Evolutionary conservation across 2,888 invertebrate genomes (phyloP).

Genomic region (Hecatera dysodea): DNA sequence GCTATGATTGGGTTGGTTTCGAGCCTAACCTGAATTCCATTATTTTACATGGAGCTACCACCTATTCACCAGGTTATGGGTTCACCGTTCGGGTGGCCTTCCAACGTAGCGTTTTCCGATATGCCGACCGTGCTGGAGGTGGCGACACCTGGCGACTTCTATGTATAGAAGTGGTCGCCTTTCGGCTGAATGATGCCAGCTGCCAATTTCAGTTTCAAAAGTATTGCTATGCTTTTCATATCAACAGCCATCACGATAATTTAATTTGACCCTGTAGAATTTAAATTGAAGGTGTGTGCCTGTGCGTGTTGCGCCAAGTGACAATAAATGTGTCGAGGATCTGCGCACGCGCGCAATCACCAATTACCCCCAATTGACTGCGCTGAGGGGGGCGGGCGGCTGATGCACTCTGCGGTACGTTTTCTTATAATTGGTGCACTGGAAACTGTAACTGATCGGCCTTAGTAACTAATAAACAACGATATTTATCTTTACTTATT

Average conservation of each 20-base stretch:
- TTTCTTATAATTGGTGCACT: slow-evolving; percentile 2
- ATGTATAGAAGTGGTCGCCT: too few species aligned
- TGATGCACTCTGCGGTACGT: slow-evolving; percentile 17
- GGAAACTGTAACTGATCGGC: background rate
- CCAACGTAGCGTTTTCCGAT: too few species aligned
- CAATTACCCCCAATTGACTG: slow-evolving; percentile 52
- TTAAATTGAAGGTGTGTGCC: background rate
- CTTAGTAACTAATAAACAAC: too few species aligned
- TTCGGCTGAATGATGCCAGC: too few species aligned
- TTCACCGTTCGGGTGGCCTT: too few species aligned
- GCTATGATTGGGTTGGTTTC: background rate
- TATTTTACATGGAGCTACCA: too few species aligned
- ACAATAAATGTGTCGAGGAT: slow-evolving; percentile 40
- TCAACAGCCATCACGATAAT: background rate
- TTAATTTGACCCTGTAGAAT: background rate
- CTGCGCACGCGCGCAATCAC: slow-evolving; percentile 48
- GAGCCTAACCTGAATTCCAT: background rate
- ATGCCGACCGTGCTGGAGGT: too few species aligned
- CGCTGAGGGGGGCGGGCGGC: slow-evolving; percentile 16
- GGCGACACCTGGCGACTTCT: too few species aligned
- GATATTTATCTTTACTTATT: too few species aligned
- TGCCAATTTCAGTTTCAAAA: too few species aligned
- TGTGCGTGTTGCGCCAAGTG: slow-evolving; percentile 16
- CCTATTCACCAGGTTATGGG: too few species aligned
- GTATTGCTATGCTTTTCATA: background rate